Conservation (phyloP, 2,888 invertebrate species). For the Protophormia terraenovae region DNA sequence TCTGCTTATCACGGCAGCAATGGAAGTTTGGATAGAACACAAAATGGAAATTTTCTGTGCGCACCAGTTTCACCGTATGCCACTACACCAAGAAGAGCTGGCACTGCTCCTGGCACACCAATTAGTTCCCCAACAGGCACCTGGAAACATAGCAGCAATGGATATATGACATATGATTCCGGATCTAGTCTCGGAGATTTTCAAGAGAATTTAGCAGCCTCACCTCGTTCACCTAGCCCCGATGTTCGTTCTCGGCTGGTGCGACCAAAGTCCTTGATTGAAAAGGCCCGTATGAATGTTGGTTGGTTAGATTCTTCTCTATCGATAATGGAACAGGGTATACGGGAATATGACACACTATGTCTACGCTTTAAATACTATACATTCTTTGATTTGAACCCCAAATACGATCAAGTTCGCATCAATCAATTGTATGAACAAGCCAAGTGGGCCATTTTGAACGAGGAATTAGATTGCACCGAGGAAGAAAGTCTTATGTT, state of each 20-base stretch:
- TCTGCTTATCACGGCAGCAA: conserved; percentile 88
- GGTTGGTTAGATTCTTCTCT: conserved; percentile 98
- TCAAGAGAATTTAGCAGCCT: conserved; percentile 88
- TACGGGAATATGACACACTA: conserved; percentile 95
- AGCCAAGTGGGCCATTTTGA: conserved; percentile 97
- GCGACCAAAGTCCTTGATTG: conserved; percentile 92
- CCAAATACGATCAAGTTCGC: conserved; percentile 95
- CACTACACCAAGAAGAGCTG: conserved; percentile 74
- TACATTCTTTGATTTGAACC: conserved; percentile 98
- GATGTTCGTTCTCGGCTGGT: conserved; percentile 90
- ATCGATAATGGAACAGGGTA: conserved; percentile 99
- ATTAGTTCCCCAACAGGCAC: conserved; percentile 87
- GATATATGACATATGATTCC: conserved; percentile 80
- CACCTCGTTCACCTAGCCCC: conserved; percentile 90
- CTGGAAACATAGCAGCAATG: conserved; percentile 79
- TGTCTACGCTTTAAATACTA: conserved; percentile 97
- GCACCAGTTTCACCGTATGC: conserved; percentile 78
- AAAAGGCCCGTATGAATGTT: conserved; percentile 96
- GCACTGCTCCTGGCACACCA: conserved; percentile 85
- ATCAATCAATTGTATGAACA: conserved; percentile 99
- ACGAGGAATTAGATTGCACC: conserved; percentile 98
- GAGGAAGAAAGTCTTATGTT: conserved; percentile 99
- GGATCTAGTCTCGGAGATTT: conserved; percentile 81
- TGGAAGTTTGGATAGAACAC: conserved; percentile 84
- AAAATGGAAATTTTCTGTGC: conserved; percentile 81